A percentile compares a stretch with the other conserved stretches of the same genome.
Evolutionary conservation across 1,140 invertebrate species (phyloP).

Genomic region (Pogonomyrmex barbatus): DNA sequence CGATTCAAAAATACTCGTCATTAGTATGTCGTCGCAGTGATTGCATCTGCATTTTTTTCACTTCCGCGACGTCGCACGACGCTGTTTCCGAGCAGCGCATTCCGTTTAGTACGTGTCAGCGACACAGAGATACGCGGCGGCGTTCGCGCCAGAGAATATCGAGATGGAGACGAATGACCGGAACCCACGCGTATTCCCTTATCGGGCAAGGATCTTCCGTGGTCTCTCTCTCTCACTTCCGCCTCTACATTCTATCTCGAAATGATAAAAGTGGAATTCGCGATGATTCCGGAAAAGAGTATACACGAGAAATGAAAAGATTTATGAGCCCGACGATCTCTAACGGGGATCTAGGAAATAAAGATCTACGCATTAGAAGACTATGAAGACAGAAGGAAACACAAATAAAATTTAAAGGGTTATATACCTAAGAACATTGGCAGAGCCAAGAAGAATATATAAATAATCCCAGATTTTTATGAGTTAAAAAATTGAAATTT

Average conservation of each 20-base stretch:
- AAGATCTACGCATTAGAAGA: slow-evolving; percentile 1
- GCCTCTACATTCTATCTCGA: slow-evolving; percentile 26
- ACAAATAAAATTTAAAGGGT: neutral
- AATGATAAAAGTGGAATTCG: slow-evolving; percentile 29
- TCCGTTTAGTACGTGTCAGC: slow-evolving; percentile 72
- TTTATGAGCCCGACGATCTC: slow-evolving; percentile 25
- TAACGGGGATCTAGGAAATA: neutral
- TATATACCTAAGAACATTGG: neutral
- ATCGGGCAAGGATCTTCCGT: slow-evolving; percentile 49
- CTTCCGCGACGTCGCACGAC: slow-evolving; percentile 62
- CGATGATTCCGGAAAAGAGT: slow-evolving; percentile 15
- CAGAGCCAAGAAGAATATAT: neutral
- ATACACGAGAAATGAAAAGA: neutral
- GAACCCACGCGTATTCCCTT: slow-evolving; percentile 64
- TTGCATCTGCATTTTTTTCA: slow-evolving; percentile 63
- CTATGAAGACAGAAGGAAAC: neutral
- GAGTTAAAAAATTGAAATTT: neutral
- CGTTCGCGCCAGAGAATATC: slow-evolving; percentile 57
- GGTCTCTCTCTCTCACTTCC: slow-evolving; percentile 46
- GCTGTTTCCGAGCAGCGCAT: slow-evolving; percentile 59
- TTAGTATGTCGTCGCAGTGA: slow-evolving; percentile 44
- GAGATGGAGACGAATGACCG: slow-evolving; percentile 61
- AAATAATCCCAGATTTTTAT: neutral
- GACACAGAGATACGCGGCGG: slow-evolving; percentile 61
- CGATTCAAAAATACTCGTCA: slow-evolving; percentile 47